Percentiles rank a stretch among this genome's conserved stretches.
Evolutionary conservation across 2,797 vertebrate genomes (phyloP).

Genomic region (Enteromius treurensis): DNA sequence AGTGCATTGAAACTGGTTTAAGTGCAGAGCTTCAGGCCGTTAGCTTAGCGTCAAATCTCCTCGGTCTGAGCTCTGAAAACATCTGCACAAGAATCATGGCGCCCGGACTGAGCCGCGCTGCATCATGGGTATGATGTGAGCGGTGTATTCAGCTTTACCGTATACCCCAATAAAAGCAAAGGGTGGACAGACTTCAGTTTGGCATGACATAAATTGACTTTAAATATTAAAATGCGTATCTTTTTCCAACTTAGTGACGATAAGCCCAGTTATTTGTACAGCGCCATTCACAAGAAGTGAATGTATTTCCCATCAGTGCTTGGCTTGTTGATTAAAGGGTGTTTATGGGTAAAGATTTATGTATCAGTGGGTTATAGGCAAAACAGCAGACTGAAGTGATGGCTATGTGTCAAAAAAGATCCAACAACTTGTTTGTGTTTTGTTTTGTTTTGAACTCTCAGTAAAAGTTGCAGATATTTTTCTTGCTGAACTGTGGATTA

Average conservation of each 20-base stretch:
- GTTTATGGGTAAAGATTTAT: not conserved
- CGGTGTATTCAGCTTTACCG: not conserved
- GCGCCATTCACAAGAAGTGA: not conserved
- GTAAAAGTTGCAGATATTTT: not conserved
- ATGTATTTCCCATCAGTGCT: not conserved
- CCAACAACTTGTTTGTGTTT: not conserved
- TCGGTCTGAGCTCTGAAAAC: constrained; percentile 30
- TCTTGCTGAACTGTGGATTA: not conserved
- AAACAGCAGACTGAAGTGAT: not conserved
- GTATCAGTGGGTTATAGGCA: not conserved
- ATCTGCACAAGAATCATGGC: constrained; percentile 71
- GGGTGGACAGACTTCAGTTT: not conserved
- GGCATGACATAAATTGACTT: not conserved
- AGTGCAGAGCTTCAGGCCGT: constrained; percentile 22
- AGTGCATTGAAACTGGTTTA: constrained; percentile 63
- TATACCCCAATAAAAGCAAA: not conserved
- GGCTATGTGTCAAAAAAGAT: not conserved
- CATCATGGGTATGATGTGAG: constrained; percentile 67
- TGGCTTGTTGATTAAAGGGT: not conserved
- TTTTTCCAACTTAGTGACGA: not conserved
- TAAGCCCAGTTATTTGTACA: not conserved
- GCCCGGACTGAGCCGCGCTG: constrained; percentile 57
- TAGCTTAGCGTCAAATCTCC: constrained; percentile 34
- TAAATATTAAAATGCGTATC: not conserved
- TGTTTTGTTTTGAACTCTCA: not conserved